These are phyloP conservation scores for Rhinella marina DNA, from an alignment of 2,797 vertebrate species.

Conservation along the genomic window DNA sequence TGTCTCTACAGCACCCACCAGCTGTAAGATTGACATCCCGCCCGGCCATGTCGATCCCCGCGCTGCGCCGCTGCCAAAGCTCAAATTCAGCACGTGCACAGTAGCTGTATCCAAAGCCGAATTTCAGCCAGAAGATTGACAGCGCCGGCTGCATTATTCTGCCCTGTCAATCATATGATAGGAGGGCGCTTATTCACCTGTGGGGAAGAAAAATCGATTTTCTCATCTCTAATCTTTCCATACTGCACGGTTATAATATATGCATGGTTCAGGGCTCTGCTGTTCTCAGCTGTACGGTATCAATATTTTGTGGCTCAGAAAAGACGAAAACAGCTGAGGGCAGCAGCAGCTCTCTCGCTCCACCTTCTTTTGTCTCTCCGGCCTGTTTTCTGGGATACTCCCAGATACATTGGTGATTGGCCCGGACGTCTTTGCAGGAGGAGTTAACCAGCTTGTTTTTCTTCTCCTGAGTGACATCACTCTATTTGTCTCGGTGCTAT, in stretches of 20 bases:
- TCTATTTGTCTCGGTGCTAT: constrained; percentile 65
- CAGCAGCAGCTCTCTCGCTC: constrained; percentile 32
- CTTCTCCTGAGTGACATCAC: constrained; percentile 60
- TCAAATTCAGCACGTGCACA: too few species aligned
- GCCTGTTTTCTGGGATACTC: constrained; percentile 36
- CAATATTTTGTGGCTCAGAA: constrained; percentile 22
- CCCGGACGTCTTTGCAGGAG: constrained; percentile 44
- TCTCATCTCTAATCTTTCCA: too few species aligned
- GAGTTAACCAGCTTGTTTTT: constrained; percentile 58
- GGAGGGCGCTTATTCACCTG: too few species aligned
- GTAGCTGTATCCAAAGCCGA: too few species aligned
- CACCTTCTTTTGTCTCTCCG: constrained; percentile 53
- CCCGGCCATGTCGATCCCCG: too few species aligned
- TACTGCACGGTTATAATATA: not conserved
- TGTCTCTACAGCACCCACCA: too few species aligned
- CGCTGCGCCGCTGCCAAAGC: too few species aligned
- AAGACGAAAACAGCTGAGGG: constrained; percentile 50
- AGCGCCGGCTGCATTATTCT: too few species aligned
- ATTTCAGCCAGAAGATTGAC: too few species aligned
- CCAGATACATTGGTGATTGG: constrained; percentile 59
- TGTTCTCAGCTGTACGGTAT: not conserved
- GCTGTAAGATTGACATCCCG: too few species aligned
- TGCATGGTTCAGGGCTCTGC: not conserved
- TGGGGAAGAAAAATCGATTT: too few species aligned
- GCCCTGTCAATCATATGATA: too few species aligned